phyloP scores from a whole-genome alignment of 2,888 invertebrate species.

The Cetonia aurata region DNA sequence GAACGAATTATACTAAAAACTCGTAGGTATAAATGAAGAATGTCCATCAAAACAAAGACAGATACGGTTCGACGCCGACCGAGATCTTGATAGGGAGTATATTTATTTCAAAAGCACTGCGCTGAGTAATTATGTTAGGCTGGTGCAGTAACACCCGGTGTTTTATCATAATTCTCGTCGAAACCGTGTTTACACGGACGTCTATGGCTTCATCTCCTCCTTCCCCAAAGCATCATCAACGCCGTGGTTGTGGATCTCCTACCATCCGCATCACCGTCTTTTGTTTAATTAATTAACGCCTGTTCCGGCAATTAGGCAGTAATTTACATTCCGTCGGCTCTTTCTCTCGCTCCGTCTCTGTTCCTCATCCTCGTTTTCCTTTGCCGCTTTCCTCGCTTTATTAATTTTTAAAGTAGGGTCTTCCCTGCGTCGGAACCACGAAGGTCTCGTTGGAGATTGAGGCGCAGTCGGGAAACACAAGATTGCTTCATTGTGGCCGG shows the following conservation, averaged over 20 bases:
- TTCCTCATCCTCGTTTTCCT: conserved; percentile 51
- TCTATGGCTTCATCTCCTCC: conserved; percentile 51
- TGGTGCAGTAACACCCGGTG: conserved; percentile 57
- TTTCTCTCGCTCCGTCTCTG: no score
- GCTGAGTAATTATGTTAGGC: conserved; percentile 57
- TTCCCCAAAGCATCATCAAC: conserved; percentile 14
- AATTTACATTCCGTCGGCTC: conserved; percentile 58
- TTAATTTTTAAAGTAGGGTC: conserved; percentile 56
- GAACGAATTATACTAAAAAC: conserved; percentile 2
- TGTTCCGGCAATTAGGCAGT: conserved; percentile 62
- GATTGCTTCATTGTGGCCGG: conserved; percentile 44
- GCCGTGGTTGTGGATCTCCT: conserved; percentile 15
- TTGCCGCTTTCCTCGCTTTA: conserved; percentile 54
- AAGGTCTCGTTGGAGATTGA: conserved; percentile 4
- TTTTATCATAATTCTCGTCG: conserved; percentile 63
- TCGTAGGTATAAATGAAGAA: conserved; percentile 1
- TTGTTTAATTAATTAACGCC: conserved; percentile 65
- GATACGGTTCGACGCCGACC: conserved; percentile 54
- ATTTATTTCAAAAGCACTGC: conserved; percentile 53
- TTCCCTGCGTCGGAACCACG: conserved; percentile 24
- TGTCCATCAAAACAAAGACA: conserved; percentile 43
- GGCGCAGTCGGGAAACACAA: conserved; percentile 42
- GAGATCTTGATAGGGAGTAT: conserved; percentile 53
- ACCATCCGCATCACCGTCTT: conserved; percentile 51
- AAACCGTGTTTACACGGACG: conserved; percentile 60